Percentiles rank a stretch among this genome's conserved stretches.
phyloP scores from a whole-genome alignment of 2,797 vertebrate species.

The Melopsittacus undulatus region DNA sequence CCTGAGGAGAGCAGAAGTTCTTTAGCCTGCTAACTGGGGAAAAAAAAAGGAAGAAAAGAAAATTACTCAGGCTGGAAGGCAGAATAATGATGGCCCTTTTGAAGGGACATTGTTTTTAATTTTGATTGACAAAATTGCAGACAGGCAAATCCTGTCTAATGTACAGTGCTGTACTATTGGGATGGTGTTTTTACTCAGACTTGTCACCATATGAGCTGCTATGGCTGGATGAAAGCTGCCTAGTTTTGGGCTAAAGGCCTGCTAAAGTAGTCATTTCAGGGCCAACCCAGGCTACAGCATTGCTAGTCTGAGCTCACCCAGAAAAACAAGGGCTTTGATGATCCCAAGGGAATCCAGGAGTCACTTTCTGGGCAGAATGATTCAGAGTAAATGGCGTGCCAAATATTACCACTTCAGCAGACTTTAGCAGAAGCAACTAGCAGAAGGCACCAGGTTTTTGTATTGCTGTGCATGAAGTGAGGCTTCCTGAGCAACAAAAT shows the following conservation, averaged over 20 bases:
- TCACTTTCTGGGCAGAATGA: neutral
- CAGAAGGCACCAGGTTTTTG: neutral
- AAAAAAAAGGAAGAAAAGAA: neutral
- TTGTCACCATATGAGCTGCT: neutral
- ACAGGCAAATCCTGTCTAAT: neutral
- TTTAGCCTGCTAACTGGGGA: neutral
- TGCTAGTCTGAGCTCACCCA: neutral
- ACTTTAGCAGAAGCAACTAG: neutral
- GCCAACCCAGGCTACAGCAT: neutral
- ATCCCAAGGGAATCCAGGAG: neutral
- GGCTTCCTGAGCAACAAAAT: neutral
- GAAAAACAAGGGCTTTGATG: neutral
- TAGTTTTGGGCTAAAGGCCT: neutral
- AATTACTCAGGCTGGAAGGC: neutral
- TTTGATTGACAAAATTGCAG: neutral
- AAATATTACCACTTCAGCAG: neutral
- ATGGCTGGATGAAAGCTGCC: neutral
- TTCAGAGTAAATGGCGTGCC: neutral
- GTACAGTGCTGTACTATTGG: neutral
- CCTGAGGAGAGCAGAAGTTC: neutral
- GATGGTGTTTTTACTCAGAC: neutral
- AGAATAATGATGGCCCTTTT: neutral
- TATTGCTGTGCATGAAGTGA: neutral
- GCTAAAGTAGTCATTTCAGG: neutral
- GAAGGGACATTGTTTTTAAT: neutral